Evolutionary conservation across 1,140 invertebrate genomes (phyloP), one percentile per base, ranked within the genome.

Genomic region (Uloborus diversus): DNA sequence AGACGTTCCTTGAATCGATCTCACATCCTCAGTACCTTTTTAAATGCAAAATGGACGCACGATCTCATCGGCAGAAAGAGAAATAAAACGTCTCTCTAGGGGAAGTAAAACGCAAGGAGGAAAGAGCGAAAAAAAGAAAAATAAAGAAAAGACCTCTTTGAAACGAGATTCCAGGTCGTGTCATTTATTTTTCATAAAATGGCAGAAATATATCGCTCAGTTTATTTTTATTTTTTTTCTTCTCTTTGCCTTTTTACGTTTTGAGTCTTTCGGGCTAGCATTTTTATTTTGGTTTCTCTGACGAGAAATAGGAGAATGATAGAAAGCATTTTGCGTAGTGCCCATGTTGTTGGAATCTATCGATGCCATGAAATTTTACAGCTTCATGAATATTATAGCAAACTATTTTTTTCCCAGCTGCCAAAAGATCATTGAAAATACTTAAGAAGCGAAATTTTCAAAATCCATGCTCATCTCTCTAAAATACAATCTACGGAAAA

Each of bases 141-240:
- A 56, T 25, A n/a, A 5, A 56, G 23, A 56, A 56, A 56, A 13
- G 4, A 30, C 20, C 57, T 57, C 23, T 73, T 61, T 73, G 69
- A 61, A 73, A 73, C 69, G 53, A 73, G 69, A 73, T 61, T 73
- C 69, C 69, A 73, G 69, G 69, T 73, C 56, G 69, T 61, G 69
- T 73, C 69, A 73, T 73, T 73, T 73, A 73, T 73, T 73, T 73
- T 73, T 73, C 53, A 73, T 56, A 73, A 73, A 73, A 73, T 73
- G 69, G 69, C 69, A 47, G 56, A 61, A 61, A 73, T 73, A 73
- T 73, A 61, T 73, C 47, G 69, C 69, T 42, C 17, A 56, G 53
- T 33, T 73, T 33, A 14, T n/a, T n/a, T n/a, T n/a, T n/a, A n/a
- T 73, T 33, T 53, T 35, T 32, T 61, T 61, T 47, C 25, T 61